Evolutionary conservation across 2,797 vertebrate genomes (phyloP), one percentile per base, ranked within the genome.

Genomic region (Sciurus vulgaris): DNA sequence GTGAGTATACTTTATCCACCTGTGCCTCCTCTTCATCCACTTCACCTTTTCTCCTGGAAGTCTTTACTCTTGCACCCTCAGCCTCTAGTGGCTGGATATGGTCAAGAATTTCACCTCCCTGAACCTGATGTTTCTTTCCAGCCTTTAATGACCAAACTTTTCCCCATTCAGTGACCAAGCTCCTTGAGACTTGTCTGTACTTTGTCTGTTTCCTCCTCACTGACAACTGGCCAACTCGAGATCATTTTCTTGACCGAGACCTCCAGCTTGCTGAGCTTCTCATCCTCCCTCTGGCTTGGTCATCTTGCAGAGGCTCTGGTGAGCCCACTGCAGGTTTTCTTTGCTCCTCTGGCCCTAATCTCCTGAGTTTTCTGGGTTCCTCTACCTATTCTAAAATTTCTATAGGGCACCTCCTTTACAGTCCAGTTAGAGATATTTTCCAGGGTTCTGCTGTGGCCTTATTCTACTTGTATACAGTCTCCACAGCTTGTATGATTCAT

Each of bases 1-100:
- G 7, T 78, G 44, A 54, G 51, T 41, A 51, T 24, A n/a, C 2
- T 26, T 87, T 4, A 14, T 35, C 47, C 22, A 6, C 69, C 79
- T 33, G 22, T 56, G 44, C 26, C 28, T 0, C 18, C 69, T 8
- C 47, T 69, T 65, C 0, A 1, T n/a, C 26, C 0, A 9, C 59
- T 35, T 35, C 59, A 14, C 56, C 17, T 77, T 70, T 86, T 73
- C 47, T 63, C 20, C 13, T 9, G 4, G 0, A 61, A 61, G 59
- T 26, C 59, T 56, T 59, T 35, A 24, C 35, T 47, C 59, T 5
- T 17, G 56, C 35, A 17, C 74, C 70, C 47, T 44, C 28, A 12
- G 5, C 72, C 35, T 84, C 30, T 15, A 67, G 54, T 35, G 70
- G 18, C 82, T 35, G 26, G 14, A 11, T 24, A 47, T 24, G 86